These are phyloP conservation scores for Meiosimyza platycephala DNA, from an alignment of 2,888 invertebrate species.

Conservation along the genomic window DNA sequence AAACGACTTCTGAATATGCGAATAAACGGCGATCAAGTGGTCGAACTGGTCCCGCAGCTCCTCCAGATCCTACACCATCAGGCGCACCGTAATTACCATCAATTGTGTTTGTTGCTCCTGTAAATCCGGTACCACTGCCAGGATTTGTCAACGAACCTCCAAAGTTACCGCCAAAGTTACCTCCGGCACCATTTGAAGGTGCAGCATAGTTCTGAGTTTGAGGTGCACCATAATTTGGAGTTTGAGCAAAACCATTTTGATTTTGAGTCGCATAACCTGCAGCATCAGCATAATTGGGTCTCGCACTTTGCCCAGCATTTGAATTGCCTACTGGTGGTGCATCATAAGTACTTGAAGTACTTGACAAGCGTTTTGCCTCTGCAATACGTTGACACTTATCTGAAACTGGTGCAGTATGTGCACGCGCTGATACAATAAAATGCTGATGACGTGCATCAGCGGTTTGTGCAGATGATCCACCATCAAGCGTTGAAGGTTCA, in stretches of 20 bases:
- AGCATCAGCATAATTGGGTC: not conserved
- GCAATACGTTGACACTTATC: conserved; percentile 38
- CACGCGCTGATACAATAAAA: conserved; percentile 47
- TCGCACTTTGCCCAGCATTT: not conserved
- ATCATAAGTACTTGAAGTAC: not conserved
- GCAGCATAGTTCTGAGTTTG: too few relatives aligned
- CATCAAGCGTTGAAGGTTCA: conserved; percentile 45
- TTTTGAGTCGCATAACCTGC: conserved; percentile 16
- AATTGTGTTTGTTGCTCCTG: conserved; percentile 37
- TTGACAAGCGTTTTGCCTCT: conserved; percentile 16
- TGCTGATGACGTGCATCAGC: conserved; percentile 49
- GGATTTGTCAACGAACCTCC: conserved; percentile 34
- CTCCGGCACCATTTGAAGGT: too few relatives aligned
- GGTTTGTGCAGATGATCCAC: conserved; percentile 38
- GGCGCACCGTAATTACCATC: not conserved
- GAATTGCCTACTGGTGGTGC: conserved; percentile 6
- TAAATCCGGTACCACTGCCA: conserved; percentile 17
- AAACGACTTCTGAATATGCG: conserved; percentile 42
- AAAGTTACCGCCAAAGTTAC: too few relatives aligned
- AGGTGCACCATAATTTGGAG: too few relatives aligned
- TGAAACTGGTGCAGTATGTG: conserved; percentile 38
- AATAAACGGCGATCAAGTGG: conserved; percentile 47
- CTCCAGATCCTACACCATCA: not conserved
- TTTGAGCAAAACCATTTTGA: not conserved
- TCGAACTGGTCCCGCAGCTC: conserved; percentile 1